Base-by-base conservation (phyloP, 2,113 vertebrate species). In the Mystacornis crossleyi region DNA sequence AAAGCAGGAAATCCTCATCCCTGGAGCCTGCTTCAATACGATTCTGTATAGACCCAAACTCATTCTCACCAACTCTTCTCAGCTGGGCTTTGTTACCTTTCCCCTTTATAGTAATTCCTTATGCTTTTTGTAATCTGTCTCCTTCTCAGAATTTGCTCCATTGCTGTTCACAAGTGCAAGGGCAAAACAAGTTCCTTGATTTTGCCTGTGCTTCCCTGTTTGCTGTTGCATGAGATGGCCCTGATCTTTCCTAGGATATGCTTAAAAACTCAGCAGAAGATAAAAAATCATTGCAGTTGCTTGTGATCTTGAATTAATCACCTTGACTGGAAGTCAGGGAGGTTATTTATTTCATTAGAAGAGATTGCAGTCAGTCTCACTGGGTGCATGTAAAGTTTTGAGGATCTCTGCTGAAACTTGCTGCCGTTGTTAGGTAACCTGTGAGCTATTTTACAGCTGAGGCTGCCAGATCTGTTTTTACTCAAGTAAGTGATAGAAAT, bases 321-420 rank as follows among this genome's bases (percentile, higher is more conserved):
- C 60, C 48, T 81, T 64, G 89, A 34, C 54, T 55, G 51, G 24
- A 86, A 80, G 67, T 90, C 58, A 58, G 16, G 16, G 20, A 81
- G 14, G 38, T 92, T 86, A 28, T 47, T 54, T 62, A 25, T 20
- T 91, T 88, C 36, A 48, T 57, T 64, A 79, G n/a, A 18, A 23
- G 14, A 80, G 19, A n/a, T 48, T 84, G 23, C 53, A 64, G 43
- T 62, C 47, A 43, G n/a, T 72, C 90, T 88, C 23, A 45, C 15
- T 33, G 36, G 31, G 9, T 54, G 16, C 33, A 26, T 48, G 28
- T 25, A 21, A 29, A 4, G 2, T 91, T 57, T 83, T 62, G 47
- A 67, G 55, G 42, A 48, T 86, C 55, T 89, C 34, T 93, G 91
- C 72, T 92, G 80, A 64, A 86, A 84, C 55, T 89, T 86, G 72